Percentiles rank a stretch among this genome's conserved stretches.
Conservation (phyloP, 2,888 invertebrate species). For the Aleiodes alternator region DNA sequence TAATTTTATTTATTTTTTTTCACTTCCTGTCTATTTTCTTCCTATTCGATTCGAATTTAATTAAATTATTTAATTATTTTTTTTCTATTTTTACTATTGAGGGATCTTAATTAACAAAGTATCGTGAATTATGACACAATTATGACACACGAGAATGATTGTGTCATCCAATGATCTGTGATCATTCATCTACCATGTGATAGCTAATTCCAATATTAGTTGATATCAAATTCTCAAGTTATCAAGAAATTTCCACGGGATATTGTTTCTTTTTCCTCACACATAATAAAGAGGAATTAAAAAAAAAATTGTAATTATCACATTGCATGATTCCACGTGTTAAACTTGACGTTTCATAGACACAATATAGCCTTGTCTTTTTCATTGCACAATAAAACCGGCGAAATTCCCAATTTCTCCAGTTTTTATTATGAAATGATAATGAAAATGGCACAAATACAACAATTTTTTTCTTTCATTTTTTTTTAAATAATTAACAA, state of each 20-base stretch:
- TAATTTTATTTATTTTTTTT: too few species aligned
- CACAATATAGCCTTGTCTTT: too few species aligned
- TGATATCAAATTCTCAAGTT: conserved; percentile 2
- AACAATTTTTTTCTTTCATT: too few species aligned
- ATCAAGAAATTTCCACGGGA: conserved; percentile 8
- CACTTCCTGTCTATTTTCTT: too few species aligned
- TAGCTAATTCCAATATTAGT: conserved; percentile 11
- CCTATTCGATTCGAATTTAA: neutral
- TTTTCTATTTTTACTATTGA: neutral
- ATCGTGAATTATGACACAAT: conserved; percentile 10
- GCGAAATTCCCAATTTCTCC: too few species aligned
- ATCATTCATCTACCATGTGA: conserved; percentile 21
- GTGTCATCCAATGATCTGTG: conserved; percentile 16
- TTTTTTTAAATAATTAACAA: too few species aligned
- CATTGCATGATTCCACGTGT: conserved; percentile 1
- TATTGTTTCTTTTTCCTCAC: neutral
- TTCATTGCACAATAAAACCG: neutral
- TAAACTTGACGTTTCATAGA: conserved; percentile 13
- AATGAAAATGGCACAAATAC: too few species aligned
- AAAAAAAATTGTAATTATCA: neutral
- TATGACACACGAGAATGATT: conserved; percentile 10
- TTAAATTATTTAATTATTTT: neutral
- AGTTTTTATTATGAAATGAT: too few species aligned
- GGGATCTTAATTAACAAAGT: neutral
- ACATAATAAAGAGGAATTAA: neutral